phyloP scores from a whole-genome alignment of 2,797 vertebrate genomes.

The Labroides dimidiatus region DNA sequence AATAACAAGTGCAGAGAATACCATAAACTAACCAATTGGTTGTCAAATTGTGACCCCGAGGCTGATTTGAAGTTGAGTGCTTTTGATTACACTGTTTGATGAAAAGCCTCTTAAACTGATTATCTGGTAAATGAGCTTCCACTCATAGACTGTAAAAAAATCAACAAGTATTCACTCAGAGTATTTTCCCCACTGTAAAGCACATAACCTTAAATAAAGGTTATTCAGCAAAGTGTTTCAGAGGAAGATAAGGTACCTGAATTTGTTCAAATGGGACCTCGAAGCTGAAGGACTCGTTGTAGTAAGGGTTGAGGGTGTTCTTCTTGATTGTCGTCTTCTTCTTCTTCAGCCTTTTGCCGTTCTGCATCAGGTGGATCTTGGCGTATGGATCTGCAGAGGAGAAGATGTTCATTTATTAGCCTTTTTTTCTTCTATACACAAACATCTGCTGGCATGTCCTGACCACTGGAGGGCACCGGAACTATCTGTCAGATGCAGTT shows the following conservation, averaged over 20 bases:
- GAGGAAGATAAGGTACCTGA: conserved; percentile 87
- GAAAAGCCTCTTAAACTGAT: conserved; percentile 56
- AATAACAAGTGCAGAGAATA: conserved; percentile 47
- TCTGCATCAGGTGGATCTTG: conserved; percentile 99
- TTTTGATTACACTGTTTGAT: conserved; percentile 56
- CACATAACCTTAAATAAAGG: background rate
- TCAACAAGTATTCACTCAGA: background rate
- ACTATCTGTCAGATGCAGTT: too few relatives aligned
- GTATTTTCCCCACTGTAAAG: background rate
- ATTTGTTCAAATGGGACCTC: conserved; percentile 99
- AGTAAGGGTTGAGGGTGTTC: conserved; percentile 99
- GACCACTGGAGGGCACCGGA: too few relatives aligned
- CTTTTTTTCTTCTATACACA: too few relatives aligned
- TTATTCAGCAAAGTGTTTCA: background rate
- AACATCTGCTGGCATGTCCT: too few relatives aligned
- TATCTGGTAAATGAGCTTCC: conserved; percentile 51
- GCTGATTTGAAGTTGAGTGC: conserved; percentile 52
- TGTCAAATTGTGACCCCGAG: conserved; percentile 48
- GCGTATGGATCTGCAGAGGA: conserved; percentile 92
- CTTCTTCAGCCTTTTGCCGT: conserved; percentile 99
- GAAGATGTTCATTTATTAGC: too few relatives aligned
- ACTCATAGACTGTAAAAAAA: conserved; percentile 28
- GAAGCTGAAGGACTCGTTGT: conserved; percentile 99
- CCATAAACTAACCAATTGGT: conserved; percentile 40
- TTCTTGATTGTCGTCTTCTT: conserved; percentile 99